A percentile compares a stretch with the other conserved stretches of the same genome.
Evolutionary conservation across 2,113 vertebrate genomes (phyloP).

Genomic region (Phoenicopterus ruber): DNA sequence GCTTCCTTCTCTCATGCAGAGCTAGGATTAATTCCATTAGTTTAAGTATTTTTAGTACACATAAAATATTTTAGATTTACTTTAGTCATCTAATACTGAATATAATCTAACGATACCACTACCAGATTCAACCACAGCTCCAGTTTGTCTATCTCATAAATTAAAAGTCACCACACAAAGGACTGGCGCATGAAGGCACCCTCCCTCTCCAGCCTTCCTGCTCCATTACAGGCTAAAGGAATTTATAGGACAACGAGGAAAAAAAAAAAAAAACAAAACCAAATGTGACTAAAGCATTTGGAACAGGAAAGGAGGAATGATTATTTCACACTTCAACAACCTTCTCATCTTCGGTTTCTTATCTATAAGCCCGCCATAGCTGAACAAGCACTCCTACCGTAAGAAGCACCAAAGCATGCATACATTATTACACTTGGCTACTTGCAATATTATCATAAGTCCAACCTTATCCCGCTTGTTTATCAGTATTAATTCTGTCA

Average conservation of each 20-base stretch:
- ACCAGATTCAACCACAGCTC: neutral
- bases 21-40: neutral
- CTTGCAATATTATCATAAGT: neutral
- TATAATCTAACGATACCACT: neutral
- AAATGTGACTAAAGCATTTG: rapidly evolving
- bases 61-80: neutral
- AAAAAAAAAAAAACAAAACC: neutral
- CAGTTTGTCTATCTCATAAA: neutral
- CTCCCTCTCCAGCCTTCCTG: neutral
- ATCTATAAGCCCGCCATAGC: neutral
- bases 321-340: neutral
- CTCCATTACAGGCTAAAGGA: neutral
- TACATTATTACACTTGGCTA: neutral
- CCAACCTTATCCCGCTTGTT: neutral
- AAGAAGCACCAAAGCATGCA: neutral
- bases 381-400: neutral
- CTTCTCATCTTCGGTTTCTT: neutral
- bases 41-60: neutral
- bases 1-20: neutral
- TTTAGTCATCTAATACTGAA: neutral
- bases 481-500: neutral
- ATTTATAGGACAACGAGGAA: neutral
- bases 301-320: neutral
- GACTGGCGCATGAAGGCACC: neutral
- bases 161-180: neutral